Conservation (phyloP, 1,140 invertebrate genomes). For the Zaprionus davidi region DNA sequence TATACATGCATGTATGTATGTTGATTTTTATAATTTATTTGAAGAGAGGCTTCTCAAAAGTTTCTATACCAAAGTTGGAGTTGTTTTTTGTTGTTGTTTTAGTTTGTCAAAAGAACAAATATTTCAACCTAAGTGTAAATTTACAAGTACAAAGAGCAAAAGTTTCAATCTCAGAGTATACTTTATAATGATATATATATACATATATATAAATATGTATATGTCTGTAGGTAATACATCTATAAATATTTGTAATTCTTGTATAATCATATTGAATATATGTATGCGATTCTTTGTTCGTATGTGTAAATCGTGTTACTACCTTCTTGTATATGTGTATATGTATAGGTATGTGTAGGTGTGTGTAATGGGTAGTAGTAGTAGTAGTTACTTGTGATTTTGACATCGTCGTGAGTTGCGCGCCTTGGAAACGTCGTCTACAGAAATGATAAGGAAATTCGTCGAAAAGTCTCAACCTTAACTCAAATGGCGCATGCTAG, state of each 20-base stretch:
- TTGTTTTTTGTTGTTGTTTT: not conserved
- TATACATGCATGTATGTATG: not conserved
- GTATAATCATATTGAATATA: constrained; percentile 6
- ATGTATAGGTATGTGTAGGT: not conserved
- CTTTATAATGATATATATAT: constrained; percentile 10
- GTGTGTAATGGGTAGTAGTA: constrained; percentile 4
- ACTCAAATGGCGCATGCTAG: constrained; percentile 18
- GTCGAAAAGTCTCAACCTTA: constrained; percentile 15
- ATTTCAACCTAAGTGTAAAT: constrained; percentile 24
- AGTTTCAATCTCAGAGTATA: constrained; percentile 28
- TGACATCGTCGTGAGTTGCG: constrained; percentile 3
- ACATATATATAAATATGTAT: constrained; percentile 16
- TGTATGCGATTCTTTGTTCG: not conserved
- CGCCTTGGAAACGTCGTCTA: not conserved
- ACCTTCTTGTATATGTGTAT: not conserved
- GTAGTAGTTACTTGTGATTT: constrained; percentile 10
- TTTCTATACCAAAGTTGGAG: constrained; percentile 16
- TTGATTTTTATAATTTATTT: constrained; percentile 1
- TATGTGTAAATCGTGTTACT: not conserved
- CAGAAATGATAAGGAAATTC: not conserved
- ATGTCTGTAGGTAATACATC: not conserved
- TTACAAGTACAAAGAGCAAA: constrained; percentile 32
- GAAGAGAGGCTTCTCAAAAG: constrained; percentile 16
- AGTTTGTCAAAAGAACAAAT: constrained; percentile 42
- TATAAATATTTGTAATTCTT: not conserved